Base-by-base conservation (phyloP, 2,797 vertebrate species). In the Gastrophryne carolinensis region DNA sequence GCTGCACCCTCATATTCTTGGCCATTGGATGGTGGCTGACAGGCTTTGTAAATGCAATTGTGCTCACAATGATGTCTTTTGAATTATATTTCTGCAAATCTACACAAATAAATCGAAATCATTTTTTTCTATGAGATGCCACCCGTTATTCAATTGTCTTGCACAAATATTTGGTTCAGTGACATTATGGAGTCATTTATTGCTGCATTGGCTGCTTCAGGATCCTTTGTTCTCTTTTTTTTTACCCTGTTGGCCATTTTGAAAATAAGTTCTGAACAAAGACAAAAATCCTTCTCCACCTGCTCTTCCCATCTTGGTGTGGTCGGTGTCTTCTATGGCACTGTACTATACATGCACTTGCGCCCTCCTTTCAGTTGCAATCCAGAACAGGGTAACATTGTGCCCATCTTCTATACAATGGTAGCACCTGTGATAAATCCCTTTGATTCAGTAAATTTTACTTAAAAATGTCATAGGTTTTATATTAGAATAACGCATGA, bases 71-170 rank as follows among this genome's bases (percentile, higher is more conserved):
- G 19, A 8, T 52, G 5, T 52, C 64, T 21, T 67, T 67, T 50
- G n/a, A 53, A 4, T 30, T 67, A 5, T 49, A 47, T 17, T 67
- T 8, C 32, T 67, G 64, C n/a, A 53, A 24, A 11, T 52, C 64
- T 21, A 30, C 35, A 29, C 49, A 35, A 1, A 53, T 67, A 4
- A 21, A 35, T 19, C 58, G 39, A n/a, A n/a, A n/a, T n/a, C n/a
- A n/a, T n/a, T 7, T 62, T 62, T 39, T 62, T 39, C 58, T 62
- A 35, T 41, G 58, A 62, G 58, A 62, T 62, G 34, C 58, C 58
- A 4, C 58, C 58, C 6, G 5, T 62, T 5, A 24, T 62, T 13
- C 8, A 23, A 21, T 21, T 62, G 1, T 62, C 58, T 35, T 60
- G 39, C 17, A n/a, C 39, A 3, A n/a, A 41, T 41, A 41, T 41